Evolutionary conservation across 2,797 vertebrate genomes (phyloP).

Genomic region (Columba guinea): DNA sequence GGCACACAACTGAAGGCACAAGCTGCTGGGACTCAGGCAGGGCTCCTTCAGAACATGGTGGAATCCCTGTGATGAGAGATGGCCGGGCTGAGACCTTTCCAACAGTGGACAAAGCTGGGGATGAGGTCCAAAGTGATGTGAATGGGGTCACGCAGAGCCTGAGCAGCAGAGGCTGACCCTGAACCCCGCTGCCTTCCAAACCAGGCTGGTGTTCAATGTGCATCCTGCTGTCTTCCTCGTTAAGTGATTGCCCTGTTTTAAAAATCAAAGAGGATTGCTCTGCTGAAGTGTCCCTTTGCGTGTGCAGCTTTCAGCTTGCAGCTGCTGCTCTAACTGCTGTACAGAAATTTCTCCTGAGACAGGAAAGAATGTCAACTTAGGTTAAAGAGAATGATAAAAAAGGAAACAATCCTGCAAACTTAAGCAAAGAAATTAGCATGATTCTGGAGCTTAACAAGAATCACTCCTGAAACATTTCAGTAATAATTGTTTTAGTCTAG

Average conservation of each 20-base stretch:
- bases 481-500: neutral
- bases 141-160: neutral
- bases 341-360: neutral
- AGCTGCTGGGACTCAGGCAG: neutral
- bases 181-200: neutral
- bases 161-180: neutral
- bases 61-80: neutral
- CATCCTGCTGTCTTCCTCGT: neutral
- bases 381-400: neutral
- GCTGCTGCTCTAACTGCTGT: neutral
- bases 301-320: neutral
- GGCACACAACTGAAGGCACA: neutral
- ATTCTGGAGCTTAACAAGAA: neutral
- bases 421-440: neutral
- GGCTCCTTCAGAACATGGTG: neutral
- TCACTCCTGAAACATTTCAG: neutral
- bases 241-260: neutral
- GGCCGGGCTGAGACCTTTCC: neutral
- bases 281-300: neutral
- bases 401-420: neutral
- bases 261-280: neutral
- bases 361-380: neutral
- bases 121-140: rapidly evolving
- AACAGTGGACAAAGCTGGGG: neutral
- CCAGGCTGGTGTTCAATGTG: neutral